These are phyloP conservation scores for Philotrypesis tridentata DNA, from an alignment of 1,140 invertebrate species.

Conservation along the genomic window DNA sequence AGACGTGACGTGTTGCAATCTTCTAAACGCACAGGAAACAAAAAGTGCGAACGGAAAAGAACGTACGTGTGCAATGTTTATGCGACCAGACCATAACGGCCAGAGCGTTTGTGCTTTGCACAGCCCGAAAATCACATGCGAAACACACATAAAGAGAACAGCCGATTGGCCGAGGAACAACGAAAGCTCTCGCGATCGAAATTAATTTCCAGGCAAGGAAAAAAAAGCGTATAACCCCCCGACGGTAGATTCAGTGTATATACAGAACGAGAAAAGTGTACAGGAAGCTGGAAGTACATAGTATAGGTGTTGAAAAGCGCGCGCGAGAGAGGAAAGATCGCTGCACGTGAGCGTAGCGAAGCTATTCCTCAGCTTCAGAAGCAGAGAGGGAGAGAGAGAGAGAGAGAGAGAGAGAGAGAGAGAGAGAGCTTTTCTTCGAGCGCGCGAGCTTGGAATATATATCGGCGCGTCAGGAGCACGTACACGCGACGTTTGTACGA, in stretches of 20 bases:
- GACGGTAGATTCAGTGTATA: background rate
- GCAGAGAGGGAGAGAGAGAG: no score
- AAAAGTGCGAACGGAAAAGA: no score
- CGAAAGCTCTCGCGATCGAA: background rate
- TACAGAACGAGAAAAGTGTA: background rate
- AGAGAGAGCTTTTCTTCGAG: conserved; percentile 69
- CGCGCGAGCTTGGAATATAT: conserved; percentile 65
- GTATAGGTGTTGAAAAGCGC: background rate
- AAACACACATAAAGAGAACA: background rate
- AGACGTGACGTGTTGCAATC: background rate
- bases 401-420: conserved; percentile 50
- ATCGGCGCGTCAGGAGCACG: conserved; percentile 71
- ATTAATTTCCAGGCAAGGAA: background rate
- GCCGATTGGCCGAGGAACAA: background rate
- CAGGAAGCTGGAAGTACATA: background rate
- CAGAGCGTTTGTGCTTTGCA: no score
- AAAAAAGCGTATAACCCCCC: no score
- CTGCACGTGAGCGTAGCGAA: conserved; percentile 49
- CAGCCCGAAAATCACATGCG: background rate
- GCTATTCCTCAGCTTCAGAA: conserved; percentile 73
- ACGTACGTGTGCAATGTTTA: no score
- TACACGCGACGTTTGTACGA: conserved; percentile 42
- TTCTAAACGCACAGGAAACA: conserved; percentile 26
- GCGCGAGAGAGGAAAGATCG: conserved; percentile 17
- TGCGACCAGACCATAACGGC: no score